phyloP scores from a whole-genome alignment of 2,797 vertebrate species.

The Sebastes trivittatus region DNA sequence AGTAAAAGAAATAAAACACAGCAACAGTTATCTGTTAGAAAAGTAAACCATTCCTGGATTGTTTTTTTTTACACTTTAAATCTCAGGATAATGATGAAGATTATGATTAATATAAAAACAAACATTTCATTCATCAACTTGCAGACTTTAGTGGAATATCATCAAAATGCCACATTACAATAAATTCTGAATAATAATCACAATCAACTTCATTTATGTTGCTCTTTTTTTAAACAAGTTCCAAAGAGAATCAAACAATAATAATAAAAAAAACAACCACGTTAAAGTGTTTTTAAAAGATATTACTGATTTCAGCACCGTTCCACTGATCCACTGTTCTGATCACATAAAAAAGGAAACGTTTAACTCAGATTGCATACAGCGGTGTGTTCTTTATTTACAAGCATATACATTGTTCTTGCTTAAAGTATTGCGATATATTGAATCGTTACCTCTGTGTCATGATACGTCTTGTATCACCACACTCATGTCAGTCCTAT shows the following conservation, averaged over 20 bases:
- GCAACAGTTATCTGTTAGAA: neutral
- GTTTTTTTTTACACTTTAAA: neutral
- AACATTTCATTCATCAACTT: neutral
- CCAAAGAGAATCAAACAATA: neutral
- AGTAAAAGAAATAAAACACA: neutral
- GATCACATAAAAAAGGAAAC: neutral
- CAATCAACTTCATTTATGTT: neutral
- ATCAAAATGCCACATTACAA: slow-evolving; percentile 31
- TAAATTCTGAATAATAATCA: neutral
- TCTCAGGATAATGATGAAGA: neutral
- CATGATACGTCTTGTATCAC: neutral
- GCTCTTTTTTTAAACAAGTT: neutral
- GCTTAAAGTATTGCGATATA: neutral
- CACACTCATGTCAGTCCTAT: neutral
- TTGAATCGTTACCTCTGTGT: neutral
- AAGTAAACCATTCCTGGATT: neutral
- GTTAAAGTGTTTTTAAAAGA: too few relatives aligned
- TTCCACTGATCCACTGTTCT: neutral
- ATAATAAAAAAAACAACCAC: too few relatives aligned
- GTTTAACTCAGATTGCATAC: neutral
- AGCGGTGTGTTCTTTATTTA: neutral
- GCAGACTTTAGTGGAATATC: neutral
- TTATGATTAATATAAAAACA: neutral
- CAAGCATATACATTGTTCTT: too few relatives aligned
- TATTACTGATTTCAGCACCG: neutral